phyloP scores from a whole-genome alignment of 2,797 vertebrate species.

The Lithobates sylvaticus region DNA sequence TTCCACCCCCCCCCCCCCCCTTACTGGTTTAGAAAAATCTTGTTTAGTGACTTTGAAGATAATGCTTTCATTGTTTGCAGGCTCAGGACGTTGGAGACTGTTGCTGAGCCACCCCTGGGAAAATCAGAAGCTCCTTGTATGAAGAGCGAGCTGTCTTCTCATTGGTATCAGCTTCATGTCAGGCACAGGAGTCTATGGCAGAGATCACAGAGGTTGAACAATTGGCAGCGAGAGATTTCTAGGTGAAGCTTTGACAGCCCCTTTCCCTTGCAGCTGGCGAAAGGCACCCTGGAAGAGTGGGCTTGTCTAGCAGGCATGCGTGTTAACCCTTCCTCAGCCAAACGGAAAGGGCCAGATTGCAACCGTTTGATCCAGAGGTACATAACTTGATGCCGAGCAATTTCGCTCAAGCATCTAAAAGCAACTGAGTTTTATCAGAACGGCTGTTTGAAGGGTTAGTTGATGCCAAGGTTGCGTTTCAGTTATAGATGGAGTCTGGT shows the following conservation, averaged over 20 bases:
- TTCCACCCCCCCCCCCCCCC: slow-evolving; percentile 62
- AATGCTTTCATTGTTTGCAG: slow-evolving; percentile 77
- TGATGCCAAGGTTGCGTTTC: background rate
- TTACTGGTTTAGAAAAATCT: slow-evolving; percentile 71
- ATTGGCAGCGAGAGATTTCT: slow-evolving; percentile 68
- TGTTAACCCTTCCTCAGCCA: slow-evolving; percentile 12
- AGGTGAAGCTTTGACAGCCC: slow-evolving; percentile 82
- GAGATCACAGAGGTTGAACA: slow-evolving; percentile 52
- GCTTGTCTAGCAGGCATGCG: slow-evolving; percentile 28
- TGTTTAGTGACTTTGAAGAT: slow-evolving; percentile 78
- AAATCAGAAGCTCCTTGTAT: slow-evolving; percentile 78
- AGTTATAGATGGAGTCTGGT: background rate
- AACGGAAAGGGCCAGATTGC: background rate
- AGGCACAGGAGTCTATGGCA: slow-evolving; percentile 81
- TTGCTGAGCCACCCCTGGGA: slow-evolving; percentile 70
- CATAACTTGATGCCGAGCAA: background rate
- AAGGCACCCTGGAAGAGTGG: slow-evolving; percentile 74
- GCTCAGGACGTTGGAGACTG: slow-evolving; percentile 71
- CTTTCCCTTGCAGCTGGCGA: slow-evolving; percentile 75
- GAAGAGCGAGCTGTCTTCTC: slow-evolving; percentile 86
- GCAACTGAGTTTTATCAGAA: too few species aligned
- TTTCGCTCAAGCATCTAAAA: background rate
- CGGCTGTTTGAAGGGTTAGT: background rate
- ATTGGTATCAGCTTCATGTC: slow-evolving; percentile 89
- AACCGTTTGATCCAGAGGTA: background rate